Base-by-base conservation (phyloP, 64 coral and sea anemone species). In the Stylophora pistillata region DNA sequence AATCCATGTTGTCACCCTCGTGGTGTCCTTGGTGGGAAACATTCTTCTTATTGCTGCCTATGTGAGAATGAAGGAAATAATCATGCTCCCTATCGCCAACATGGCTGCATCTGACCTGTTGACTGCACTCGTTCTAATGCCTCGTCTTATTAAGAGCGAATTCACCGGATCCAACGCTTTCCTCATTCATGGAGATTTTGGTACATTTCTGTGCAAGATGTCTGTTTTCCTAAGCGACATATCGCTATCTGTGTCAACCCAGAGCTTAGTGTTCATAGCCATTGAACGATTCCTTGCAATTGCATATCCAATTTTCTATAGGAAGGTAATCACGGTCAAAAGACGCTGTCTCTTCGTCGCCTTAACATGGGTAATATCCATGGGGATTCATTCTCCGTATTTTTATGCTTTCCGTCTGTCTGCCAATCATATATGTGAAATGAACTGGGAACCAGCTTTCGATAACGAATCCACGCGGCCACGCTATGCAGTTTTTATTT, bases 101-200 rank as follows among this genome's bases (percentile, higher is more conserved):
- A 95, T 95, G 93, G 89, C 93, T 10, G 89, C 70, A 2, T 95
- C 93, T 10, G 94, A 92, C 53, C 32, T 95, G 28, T 13, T 95
- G 25, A 65, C 70, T 4, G 56, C 86, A 0, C 28, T 89, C 2
- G 76, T 92, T 31, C 63, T 82, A 13, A 68, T 90, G 17, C 91
- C 95, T 58, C 74, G 95, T 13, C 62, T 72, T 21, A 25, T 96
- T 21, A 30, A 71, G 10, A 30, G 77, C 14, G 27, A 52, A 10
- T 41, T 86, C 15, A 56, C 65, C 12, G 52, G 61, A 1, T 88
- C 60, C 30, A 25, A 20, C 17, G 52, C 28, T 37, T 95, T 79
- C 78, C 61, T 86, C n/a, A 53, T 82, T 9, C 75, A 75, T 15
- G 87, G 64, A 20, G n/a, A 87, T 17, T 15, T 64, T 0, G 85